Conservation (phyloP, 1,140 invertebrate species). For the Aleiodes sp. region DNA sequence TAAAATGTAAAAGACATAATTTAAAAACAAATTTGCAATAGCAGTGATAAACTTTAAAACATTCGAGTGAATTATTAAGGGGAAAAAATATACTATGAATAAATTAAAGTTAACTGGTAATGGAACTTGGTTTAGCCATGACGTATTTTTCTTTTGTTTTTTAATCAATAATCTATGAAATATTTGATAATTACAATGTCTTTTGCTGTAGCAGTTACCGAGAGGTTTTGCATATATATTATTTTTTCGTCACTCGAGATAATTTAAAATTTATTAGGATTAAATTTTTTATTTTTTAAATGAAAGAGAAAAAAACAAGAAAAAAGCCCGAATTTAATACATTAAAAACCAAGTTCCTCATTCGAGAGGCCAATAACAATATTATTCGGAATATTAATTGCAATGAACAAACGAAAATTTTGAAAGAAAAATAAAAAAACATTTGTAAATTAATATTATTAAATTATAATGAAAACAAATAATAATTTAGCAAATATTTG, state of each 20-base stretch:
- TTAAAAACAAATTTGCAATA: constrained; percentile 13
- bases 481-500: constrained; percentile 14
- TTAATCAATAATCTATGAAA: constrained; percentile 23
- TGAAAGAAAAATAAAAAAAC: neutral
- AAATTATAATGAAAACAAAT: constrained; percentile 14
- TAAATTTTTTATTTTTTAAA: neutral
- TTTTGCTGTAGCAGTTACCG: neutral
- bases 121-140: constrained; percentile 36
- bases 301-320: too few relatives aligned
- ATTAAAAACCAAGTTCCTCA: constrained; percentile 40
- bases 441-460: neutral
- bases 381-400: constrained; percentile 20
- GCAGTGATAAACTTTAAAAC: constrained; percentile 13
- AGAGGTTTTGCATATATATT: neutral
- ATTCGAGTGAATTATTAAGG: neutral
- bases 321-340: neutral
- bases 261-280: too few relatives aligned
- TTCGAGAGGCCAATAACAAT: constrained; percentile 39
- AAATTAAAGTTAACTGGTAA: constrained; percentile 29
- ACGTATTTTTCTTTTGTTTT: constrained; percentile 14
- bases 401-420: constrained; percentile 4
- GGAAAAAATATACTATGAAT: constrained; percentile 1
- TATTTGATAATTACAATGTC: neutral
- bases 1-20: neutral
- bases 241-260: too few relatives aligned